A percentile compares a stretch with the other conserved stretches of the same genome.
phyloP scores from a whole-genome alignment of 2,113 vertebrate genomes.

The Xenotilapia caudafasciata region DNA sequence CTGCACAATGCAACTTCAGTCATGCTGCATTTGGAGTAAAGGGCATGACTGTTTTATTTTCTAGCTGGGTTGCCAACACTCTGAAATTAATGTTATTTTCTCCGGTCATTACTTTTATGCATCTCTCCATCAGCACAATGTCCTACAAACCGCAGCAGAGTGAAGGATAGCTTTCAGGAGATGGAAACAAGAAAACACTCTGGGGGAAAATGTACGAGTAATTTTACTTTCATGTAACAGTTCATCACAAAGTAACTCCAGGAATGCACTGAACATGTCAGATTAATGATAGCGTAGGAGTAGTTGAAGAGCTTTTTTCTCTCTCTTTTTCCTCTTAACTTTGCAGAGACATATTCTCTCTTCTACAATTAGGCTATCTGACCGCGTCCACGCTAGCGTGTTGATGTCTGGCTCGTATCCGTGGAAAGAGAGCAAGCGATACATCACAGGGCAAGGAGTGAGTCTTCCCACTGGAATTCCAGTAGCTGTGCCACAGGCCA shows the following conservation, averaged over 20 bases:
- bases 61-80: background rate
- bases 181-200: background rate
- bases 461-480: slow-evolving; percentile 48
- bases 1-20: background rate
- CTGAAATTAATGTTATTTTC: background rate
- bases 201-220: background rate
- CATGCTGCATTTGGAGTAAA: background rate
- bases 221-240: background rate
- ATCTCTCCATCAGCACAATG: background rate
- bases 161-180: background rate
- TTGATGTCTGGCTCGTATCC: slow-evolving; percentile 34
- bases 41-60: background rate
- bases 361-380: slow-evolving; percentile 3
- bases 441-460: slow-evolving; percentile 8
- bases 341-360: background rate
- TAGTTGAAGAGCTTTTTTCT: background rate
- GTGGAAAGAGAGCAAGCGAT: slow-evolving; percentile 29
- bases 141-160: slow-evolving; percentile 4
- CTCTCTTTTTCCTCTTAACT: background rate
- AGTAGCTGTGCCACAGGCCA: slow-evolving; percentile 38
- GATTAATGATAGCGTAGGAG: background rate
- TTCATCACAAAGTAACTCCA: background rate
- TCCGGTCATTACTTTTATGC: background rate
- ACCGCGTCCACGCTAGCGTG: slow-evolving; percentile 10
- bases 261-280: slow-evolving; percentile 7